phyloP scores from a whole-genome alignment of 35 echinoderm and acorn worm genomes.

The Eucidaris tribuloides region DNA sequence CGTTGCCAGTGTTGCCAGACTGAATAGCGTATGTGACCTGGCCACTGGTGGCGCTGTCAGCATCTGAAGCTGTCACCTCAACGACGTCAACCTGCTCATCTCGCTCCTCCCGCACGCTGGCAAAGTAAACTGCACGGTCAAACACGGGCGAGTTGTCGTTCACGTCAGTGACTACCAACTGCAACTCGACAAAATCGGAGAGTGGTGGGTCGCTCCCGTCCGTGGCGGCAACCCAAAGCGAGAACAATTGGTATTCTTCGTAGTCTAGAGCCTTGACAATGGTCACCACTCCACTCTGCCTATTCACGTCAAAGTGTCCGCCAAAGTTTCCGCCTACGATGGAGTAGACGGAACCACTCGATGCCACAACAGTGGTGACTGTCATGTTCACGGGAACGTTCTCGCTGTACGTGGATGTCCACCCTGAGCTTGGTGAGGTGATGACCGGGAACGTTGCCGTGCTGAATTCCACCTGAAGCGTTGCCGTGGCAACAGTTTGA shows the following conservation, averaged over 20 bases:
- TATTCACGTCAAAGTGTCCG: conserved; percentile 60
- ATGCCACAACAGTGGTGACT: conserved; percentile 42
- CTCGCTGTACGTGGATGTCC: conserved; percentile 27
- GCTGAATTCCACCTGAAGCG: conserved; percentile 52
- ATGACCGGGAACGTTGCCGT: conserved; percentile 43
- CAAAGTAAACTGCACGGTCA: conserved; percentile 31
- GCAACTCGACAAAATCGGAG: conserved; percentile 57
- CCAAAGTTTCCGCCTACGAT: conserved; percentile 78
- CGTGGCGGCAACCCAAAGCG: conserved; percentile 75
- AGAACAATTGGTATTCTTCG: conserved; percentile 36
- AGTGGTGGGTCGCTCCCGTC: conserved; percentile 54
- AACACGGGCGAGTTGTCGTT: conserved; percentile 95
- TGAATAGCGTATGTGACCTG: conserved; percentile 48
- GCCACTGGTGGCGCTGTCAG: conserved; percentile 51
- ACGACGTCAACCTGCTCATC: conserved; percentile 11
- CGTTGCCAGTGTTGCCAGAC: conserved; percentile 45
- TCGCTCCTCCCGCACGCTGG: conserved; percentile 36
- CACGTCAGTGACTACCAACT: conserved; percentile 48
- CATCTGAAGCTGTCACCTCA: conserved; percentile 66
- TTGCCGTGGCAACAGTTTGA: conserved; percentile 17
- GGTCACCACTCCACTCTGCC: conserved; percentile 50
- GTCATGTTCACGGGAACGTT: conserved; percentile 24
- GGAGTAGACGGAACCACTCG: conserved; percentile 58
- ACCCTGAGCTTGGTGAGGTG: conserved; percentile 25
- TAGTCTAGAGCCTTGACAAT: conserved; percentile 52